These are phyloP conservation scores for Hippolais icterina DNA, from an alignment of 2,113 vertebrate genomes.

Conservation along the genomic window DNA sequence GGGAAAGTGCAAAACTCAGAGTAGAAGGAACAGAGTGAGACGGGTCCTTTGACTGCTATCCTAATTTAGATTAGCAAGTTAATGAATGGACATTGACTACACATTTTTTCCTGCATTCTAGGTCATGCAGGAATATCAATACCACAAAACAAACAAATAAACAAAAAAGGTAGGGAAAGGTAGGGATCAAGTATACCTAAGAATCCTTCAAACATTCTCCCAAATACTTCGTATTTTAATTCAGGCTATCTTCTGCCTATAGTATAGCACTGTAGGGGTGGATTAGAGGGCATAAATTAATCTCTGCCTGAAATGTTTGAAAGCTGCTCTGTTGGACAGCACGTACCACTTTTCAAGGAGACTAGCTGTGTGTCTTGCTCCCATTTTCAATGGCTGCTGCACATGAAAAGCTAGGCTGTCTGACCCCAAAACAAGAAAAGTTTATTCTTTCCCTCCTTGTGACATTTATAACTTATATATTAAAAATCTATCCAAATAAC, in stretches of 20 bases:
- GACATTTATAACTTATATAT: not conserved
- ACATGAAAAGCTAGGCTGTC: not conserved
- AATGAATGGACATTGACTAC: not conserved
- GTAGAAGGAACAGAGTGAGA: not conserved
- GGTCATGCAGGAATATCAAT: not conserved
- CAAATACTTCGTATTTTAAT: not conserved
- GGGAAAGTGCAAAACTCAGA: not conserved
- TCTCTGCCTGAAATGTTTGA: conserved; percentile 6
- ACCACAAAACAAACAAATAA: not conserved
- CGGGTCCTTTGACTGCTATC: not conserved
- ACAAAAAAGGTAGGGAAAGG: not conserved
- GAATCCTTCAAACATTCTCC: not conserved
- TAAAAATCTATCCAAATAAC: not conserved
- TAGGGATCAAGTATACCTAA: not conserved
- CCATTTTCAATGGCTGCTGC: not conserved
- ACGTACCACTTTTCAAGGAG: not conserved
- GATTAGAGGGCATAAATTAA: conserved; percentile 5
- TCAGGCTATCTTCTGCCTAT: not conserved
- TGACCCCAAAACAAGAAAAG: not conserved
- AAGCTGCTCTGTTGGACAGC: not conserved
- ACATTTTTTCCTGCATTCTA: not conserved
- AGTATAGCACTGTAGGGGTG: not conserved
- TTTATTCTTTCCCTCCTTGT: not conserved
- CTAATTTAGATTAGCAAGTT: not conserved
- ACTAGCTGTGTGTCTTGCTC: not conserved